Conservation (phyloP, 2,113 vertebrate species). For the Lophura nycthemera region DNA sequence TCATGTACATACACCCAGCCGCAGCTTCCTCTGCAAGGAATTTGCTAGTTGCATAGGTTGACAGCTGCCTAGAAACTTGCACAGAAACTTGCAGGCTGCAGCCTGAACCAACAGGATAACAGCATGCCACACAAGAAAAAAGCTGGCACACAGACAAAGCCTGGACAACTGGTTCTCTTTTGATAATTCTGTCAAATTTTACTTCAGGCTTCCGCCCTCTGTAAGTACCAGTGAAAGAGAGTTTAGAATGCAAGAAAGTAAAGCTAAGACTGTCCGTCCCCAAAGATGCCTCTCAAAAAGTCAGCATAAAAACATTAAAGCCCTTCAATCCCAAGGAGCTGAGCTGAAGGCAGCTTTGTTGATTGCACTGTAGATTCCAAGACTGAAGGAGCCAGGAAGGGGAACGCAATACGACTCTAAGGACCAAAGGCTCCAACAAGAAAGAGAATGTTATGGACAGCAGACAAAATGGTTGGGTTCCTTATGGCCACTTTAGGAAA, state of each 20-base stretch:
- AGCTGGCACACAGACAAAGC: neutral
- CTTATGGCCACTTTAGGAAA: neutral
- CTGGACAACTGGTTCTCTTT: neutral
- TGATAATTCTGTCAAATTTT: neutral
- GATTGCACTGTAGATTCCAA: neutral
- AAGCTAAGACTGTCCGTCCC: neutral
- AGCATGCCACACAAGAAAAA: rapidly evolving
- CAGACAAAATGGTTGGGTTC: neutral
- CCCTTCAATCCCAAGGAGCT: neutral
- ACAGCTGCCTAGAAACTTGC: neutral
- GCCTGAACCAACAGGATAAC: neutral
- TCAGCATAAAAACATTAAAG: neutral
- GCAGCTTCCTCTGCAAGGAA: neutral
- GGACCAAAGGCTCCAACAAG: neutral
- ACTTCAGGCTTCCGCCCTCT: neutral
- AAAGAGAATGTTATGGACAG: neutral
- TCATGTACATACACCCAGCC: neutral
- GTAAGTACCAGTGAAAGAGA: neutral
- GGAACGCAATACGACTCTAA: neutral
- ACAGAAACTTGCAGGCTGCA: neutral
- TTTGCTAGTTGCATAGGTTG: neutral
- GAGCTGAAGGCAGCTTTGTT: neutral
- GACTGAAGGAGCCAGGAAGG: neutral
- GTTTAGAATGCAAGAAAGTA: neutral
- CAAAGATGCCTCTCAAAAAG: neutral